Conservation (phyloP, 2,888 invertebrate species). For the Zeuzera pyrina region DNA sequence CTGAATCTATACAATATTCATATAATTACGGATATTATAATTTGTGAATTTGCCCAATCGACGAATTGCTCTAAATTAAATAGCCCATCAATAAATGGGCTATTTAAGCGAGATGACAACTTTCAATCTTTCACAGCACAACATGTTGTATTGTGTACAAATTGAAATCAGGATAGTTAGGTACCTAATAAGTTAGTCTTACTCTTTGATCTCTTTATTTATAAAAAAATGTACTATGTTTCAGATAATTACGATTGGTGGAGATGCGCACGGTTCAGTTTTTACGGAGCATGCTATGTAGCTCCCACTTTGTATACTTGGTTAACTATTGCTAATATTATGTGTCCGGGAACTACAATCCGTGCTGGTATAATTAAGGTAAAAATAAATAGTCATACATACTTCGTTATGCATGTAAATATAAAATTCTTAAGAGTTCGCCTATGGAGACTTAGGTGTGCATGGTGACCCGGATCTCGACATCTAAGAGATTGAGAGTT, state of each 20-base stretch:
- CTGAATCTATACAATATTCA: no score
- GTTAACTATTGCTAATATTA: slow-evolving; percentile 81
- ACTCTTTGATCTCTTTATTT: slow-evolving; percentile 1
- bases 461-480: no score
- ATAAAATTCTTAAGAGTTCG: no score
- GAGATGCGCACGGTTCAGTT: slow-evolving; percentile 80
- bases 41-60: no score
- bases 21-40: no score
- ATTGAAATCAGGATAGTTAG: no score
- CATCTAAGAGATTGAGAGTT: no score
- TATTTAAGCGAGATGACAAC: no score
- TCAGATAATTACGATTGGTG: slow-evolving; percentile 76
- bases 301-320: slow-evolving; percentile 87
- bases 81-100: slow-evolving; percentile 1
- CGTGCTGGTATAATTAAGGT: slow-evolving; percentile 83
- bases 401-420: no score
- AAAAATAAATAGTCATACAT: slow-evolving; percentile 16
- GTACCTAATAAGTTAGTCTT: background rate
- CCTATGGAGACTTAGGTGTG: no score
- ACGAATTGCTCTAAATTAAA: background rate
- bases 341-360: slow-evolving; percentile 83
- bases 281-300: slow-evolving; percentile 86
- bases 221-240: slow-evolving; percentile 16
- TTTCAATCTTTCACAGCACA: no score
- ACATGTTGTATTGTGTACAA: no score